Base-by-base conservation (phyloP, 2,797 vertebrate species). In the Myotis myotis region DNA sequence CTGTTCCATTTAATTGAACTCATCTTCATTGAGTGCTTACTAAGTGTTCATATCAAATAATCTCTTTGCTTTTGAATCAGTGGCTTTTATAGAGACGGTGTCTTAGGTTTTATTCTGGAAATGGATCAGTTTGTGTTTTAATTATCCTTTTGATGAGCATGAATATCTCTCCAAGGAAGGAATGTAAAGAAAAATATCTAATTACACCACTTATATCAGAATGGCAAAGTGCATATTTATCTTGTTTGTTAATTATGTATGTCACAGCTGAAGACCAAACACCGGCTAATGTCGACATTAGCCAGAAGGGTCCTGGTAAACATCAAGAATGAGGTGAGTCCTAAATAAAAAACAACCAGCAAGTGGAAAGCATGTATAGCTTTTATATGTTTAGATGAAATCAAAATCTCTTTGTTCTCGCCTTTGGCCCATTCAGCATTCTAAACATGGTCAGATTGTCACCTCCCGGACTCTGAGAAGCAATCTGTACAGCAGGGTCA, bases 221-320 rank as follows among this genome's bases (percentile, higher is more conserved):
- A 94, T 25, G 79, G 92, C 4, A 23, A 92, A 95, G 88, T 23
- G 2, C 95, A 6, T 95, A 96, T 96, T 97, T 97, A 96, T 97
- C 95, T 94, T 83, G 87, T 95, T 96, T 97, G 96, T 91, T 97
- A 97, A 96, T 97, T 97, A 95, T 49, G 74, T 89, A 93, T 96
- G 97, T 97, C 96, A 94, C 91, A 93, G 95, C 94, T 96, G 51
- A 92, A 92, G 95, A 95, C 89, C 90, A 95, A 93, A 94, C 87
- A 94, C 93, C 76, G 57, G 76, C 78, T 86, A 74, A 78, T 90
- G 95, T 94, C 12, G 57, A 95, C 89, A 89, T 95, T 86, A 92
- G 92, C 94, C 95, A 96, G 95, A 94, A 92, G 86, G 64, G 80
- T 82, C 96, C 97, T 96, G 92, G 92, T 66, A 92, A 92, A 72